phyloP scores from a whole-genome alignment of 1,140 invertebrate species.

The Ceratoteleas bidentatus region DNA sequence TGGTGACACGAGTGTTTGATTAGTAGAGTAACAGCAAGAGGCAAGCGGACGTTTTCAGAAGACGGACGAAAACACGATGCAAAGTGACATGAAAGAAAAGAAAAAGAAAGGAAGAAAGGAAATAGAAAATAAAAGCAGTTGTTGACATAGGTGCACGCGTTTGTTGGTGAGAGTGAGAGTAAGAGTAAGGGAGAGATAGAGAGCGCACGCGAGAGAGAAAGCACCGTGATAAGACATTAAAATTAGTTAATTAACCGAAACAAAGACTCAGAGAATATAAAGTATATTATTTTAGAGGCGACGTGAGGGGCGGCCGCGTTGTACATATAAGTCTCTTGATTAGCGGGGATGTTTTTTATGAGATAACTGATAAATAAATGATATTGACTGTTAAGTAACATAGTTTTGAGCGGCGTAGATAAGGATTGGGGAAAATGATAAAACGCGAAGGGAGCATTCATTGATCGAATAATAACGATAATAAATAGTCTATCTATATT shows the following conservation, averaged over 20 bases:
- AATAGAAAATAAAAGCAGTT: background rate
- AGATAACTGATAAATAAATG: constrained; percentile 45
- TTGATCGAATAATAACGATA: constrained; percentile 69
- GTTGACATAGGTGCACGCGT: constrained; percentile 51
- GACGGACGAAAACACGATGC: too few species aligned
- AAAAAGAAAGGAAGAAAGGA: constrained; percentile 1
- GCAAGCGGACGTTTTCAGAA: constrained; percentile 22
- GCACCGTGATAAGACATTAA: constrained; percentile 68
- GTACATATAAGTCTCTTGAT: constrained; percentile 68
- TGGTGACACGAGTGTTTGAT: constrained; percentile 64
- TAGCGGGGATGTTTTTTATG: constrained; percentile 64
- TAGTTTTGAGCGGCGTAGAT: constrained; percentile 38
- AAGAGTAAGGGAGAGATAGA: too few species aligned
- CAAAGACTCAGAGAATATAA: constrained; percentile 72
- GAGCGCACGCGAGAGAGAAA: too few species aligned
- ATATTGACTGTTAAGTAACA: constrained; percentile 68
- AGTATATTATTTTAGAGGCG: constrained; percentile 69
- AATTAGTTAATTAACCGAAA: constrained; percentile 75
- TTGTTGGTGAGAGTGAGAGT: constrained; percentile 43
- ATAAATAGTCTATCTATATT: constrained; percentile 77
- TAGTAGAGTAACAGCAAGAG: constrained; percentile 38
- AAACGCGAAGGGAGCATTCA: constrained; percentile 43
- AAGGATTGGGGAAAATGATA: constrained; percentile 6
- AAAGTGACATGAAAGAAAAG: constrained; percentile 13
- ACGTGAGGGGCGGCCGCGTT: constrained; percentile 49